Percentiles rank a stretch among this genome's conserved stretches.
phyloP scores from a whole-genome alignment of 1,140 invertebrate genomes.

The Archegozetes longisetosus region DNA sequence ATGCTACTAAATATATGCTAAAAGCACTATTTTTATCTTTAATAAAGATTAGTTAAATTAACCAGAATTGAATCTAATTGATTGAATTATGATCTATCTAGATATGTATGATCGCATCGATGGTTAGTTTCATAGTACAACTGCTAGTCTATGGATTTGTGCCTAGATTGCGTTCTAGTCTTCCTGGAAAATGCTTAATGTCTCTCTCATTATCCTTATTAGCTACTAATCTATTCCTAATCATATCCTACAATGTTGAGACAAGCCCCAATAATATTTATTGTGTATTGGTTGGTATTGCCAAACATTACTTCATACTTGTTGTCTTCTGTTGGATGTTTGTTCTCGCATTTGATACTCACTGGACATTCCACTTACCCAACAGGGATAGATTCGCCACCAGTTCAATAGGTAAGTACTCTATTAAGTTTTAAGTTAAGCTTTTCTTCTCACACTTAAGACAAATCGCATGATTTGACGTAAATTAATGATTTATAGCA shows the following conservation, averaged over 20 bases:
- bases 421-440: too few relatives aligned
- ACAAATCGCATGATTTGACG: too few relatives aligned
- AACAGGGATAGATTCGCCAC: neutral
- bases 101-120: neutral
- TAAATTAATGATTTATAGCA: too few relatives aligned
- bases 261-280: neutral
- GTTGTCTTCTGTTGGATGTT: constrained; percentile 91
- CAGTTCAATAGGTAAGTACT: neutral
- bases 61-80: too few relatives aligned
- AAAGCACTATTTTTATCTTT: too few relatives aligned
- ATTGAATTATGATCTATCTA: neutral
- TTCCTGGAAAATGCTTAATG: neutral
- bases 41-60: too few relatives aligned
- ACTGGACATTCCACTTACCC: constrained; percentile 49
- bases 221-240: neutral
- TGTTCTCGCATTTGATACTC: constrained; percentile 88
- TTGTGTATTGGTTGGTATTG: constrained; percentile 46
- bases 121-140: neutral
- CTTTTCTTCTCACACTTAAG: too few relatives aligned
- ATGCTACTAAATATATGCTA: too few relatives aligned
- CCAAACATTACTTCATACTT: constrained; percentile 78
- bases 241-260: neutral
- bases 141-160: neutral
- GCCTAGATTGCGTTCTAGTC: neutral
- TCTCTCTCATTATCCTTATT: neutral